Percentiles rank a stretch among this genome's conserved stretches.
Evolutionary conservation across 2,888 invertebrate genomes (phyloP).

Genomic region (Eurois occulta): DNA sequence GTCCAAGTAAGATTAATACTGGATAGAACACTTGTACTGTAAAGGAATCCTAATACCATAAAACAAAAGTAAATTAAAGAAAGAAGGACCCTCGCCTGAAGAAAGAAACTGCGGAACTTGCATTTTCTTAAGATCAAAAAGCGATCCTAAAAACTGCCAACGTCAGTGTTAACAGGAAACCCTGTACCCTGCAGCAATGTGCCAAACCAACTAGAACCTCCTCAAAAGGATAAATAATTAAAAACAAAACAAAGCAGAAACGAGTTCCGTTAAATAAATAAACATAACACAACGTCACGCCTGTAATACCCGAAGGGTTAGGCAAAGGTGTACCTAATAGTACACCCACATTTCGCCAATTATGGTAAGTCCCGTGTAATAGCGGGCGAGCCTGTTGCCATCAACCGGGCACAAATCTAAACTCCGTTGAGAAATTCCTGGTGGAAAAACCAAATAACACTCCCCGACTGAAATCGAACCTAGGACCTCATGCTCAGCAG

Average conservation of each 20-base stretch:
- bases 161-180: slow-evolving; percentile 16
- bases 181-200: neutral
- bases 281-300: neutral
- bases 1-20: neutral
- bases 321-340: neutral
- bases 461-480: neutral
- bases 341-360: neutral
- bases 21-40: neutral
- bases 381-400: neutral
- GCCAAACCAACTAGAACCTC: slow-evolving; percentile 29
- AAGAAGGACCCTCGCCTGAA: neutral
- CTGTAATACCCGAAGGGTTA: neutral
- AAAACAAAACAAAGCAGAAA: slow-evolving; percentile 35
- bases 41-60: neutral
- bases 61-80: neutral
- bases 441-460: neutral
- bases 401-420: neutral
- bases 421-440: neutral
- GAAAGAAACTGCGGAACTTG: neutral
- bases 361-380: neutral
- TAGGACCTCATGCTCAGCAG: neutral
- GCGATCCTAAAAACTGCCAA: neutral
- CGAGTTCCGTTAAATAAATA: neutral
- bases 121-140: neutral
- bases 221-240: slow-evolving; percentile 26